A percentile compares a stretch with the other conserved stretches of the same genome.
These are phyloP conservation scores for Nothocercus julius DNA, from an alignment of 2,113 vertebrate species.

Conservation along the genomic window DNA sequence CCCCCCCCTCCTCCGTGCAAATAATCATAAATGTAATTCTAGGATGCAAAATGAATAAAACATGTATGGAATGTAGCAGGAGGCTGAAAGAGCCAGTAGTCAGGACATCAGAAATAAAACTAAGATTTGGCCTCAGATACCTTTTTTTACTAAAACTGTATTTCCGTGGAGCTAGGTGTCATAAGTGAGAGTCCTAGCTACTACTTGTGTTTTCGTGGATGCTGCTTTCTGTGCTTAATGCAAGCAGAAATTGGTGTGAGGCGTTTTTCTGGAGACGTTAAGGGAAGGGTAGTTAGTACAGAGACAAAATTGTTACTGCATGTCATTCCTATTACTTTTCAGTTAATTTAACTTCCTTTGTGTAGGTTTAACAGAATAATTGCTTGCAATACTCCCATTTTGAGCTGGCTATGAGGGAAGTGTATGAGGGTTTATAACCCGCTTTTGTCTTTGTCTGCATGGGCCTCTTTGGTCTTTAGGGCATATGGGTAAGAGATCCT, in stretches of 20 bases:
- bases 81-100: not conserved
- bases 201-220: not conserved
- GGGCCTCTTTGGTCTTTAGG: not conserved
- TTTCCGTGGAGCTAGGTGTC: not conserved
- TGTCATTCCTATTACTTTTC: not conserved
- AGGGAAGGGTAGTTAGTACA: not conserved
- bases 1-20: not conserved
- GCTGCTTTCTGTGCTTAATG: not conserved
- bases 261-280: not conserved
- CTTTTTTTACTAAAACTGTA: not conserved
- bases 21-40: not conserved
- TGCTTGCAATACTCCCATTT: not conserved
- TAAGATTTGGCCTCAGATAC: not conserved
- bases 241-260: not conserved
- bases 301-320: not conserved
- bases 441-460: not conserved
- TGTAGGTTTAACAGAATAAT: fast-evolving
- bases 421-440: not conserved
- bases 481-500: not conserved
- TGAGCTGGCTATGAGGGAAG: not conserved
- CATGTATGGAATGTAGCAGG: not conserved
- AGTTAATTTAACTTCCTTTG: not conserved
- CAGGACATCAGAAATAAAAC: not conserved
- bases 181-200: not conserved
- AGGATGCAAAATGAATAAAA: not conserved